A percentile compares a stretch with the other conserved stretches of the same genome.
These are phyloP conservation scores for Stegostoma tigrinum DNA, from an alignment of 2,113 vertebrate species.

Conservation along the genomic window DNA sequence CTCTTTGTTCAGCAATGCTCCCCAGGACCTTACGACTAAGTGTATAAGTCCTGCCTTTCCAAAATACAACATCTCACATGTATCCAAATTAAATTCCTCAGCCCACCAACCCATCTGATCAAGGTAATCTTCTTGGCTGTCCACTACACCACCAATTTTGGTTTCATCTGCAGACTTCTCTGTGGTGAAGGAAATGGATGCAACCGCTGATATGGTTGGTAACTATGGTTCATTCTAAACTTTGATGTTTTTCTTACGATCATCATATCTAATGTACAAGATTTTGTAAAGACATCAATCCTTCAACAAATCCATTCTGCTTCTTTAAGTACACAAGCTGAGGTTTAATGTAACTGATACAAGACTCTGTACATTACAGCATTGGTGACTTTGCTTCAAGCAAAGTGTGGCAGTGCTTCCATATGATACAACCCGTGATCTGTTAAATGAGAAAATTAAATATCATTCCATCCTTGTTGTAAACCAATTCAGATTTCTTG, in stretches of 20 bases:
- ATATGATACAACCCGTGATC: background rate
- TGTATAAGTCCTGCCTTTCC: too few species aligned
- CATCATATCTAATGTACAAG: background rate
- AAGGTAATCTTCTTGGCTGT: too few species aligned
- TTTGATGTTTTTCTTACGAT: background rate
- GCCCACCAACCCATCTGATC: too few species aligned
- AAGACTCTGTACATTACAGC: background rate
- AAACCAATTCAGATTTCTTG: background rate
- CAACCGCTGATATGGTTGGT: background rate
- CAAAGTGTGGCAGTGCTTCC: background rate
- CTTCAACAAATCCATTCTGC: background rate
- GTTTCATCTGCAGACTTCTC: too few species aligned
- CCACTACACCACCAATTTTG: too few species aligned
- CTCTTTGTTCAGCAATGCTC: too few species aligned
- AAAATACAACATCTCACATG: too few species aligned
- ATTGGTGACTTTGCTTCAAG: background rate
- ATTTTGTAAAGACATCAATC: background rate
- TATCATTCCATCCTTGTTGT: background rate
- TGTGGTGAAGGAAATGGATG: background rate
- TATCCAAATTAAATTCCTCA: too few species aligned
- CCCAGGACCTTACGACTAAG: too few species aligned
- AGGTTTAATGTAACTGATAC: background rate
- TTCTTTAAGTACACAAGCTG: slow-evolving; percentile 1
- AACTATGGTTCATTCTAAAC: background rate
- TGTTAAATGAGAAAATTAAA: slow-evolving; percentile 15